A percentile compares a stretch with the other conserved stretches of the same genome.
These are phyloP conservation scores for Leptinotarsa texana DNA, from an alignment of 1,140 invertebrate genomes.

Conservation along the genomic window DNA sequence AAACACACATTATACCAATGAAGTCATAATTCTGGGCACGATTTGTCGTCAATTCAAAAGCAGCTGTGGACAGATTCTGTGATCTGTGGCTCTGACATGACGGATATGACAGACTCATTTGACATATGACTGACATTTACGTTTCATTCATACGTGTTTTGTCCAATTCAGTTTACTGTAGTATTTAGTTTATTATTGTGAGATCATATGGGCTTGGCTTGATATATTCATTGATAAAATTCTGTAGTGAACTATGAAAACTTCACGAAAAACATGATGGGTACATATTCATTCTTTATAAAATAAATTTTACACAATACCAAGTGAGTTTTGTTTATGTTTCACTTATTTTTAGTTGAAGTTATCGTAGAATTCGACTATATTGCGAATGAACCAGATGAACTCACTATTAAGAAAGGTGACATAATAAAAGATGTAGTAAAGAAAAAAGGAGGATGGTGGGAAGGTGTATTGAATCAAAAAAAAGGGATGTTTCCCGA, in stretches of 20 bases:
- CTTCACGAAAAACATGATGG: constrained; percentile 15
- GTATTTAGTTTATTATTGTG: constrained; percentile 20
- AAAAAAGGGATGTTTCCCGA: constrained; percentile 96
- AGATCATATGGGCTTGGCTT: constrained; percentile 26
- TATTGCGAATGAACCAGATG: constrained; percentile 76
- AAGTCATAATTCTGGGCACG: no score
- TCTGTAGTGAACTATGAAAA: constrained; percentile 18
- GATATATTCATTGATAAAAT: constrained; percentile 11
- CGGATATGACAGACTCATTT: background rate
- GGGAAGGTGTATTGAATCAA: constrained; percentile 88
- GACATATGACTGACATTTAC: background rate
- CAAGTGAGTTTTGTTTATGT: background rate
- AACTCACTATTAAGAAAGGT: constrained; percentile 85
- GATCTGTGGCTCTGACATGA: background rate
- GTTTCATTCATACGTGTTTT: background rate
- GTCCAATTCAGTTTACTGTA: background rate
- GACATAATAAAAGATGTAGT: constrained; percentile 86
- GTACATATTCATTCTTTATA: constrained; percentile 13
- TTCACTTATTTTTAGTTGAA: constrained; percentile 62
- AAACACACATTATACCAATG: no score
- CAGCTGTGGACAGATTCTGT: no score
- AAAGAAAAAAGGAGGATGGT: constrained; percentile 91
- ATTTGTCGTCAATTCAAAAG: no score
- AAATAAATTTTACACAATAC: background rate
- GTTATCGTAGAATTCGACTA: constrained; percentile 83